A percentile compares a stretch with the other conserved stretches of the same genome.
Evolutionary conservation across 2,888 invertebrate genomes (phyloP).

Genomic region (Strigamia maritima): DNA sequence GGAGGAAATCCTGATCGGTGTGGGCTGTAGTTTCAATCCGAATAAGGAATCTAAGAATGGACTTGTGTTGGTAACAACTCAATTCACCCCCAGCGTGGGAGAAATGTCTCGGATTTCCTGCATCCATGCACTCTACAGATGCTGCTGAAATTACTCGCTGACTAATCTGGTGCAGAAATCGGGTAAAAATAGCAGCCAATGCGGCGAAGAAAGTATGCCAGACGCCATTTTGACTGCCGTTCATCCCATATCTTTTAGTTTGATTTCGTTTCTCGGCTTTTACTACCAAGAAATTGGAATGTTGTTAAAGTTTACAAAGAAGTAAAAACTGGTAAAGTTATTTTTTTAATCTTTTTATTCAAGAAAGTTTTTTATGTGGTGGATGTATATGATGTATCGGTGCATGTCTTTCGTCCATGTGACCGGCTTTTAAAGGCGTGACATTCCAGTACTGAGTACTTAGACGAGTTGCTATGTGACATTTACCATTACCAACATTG

Average conservation of each 20-base stretch:
- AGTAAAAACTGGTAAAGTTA: neutral
- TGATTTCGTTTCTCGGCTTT: neutral
- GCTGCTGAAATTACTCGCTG: conserved; percentile 27
- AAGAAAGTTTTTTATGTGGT: no score
- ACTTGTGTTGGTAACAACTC: neutral
- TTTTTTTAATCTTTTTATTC: neutral
- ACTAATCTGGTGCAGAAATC: conserved; percentile 25
- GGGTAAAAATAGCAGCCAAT: conserved; percentile 18
- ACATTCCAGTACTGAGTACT: neutral
- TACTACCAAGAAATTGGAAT: neutral
- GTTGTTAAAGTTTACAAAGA: neutral
- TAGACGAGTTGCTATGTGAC: neutral
- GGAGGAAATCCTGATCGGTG: neutral
- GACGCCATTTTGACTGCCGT: conserved; percentile 18
- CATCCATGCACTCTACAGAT: conserved; percentile 8
- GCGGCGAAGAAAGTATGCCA: neutral
- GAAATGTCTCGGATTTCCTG: conserved; percentile 30
- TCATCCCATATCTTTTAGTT: neutral
- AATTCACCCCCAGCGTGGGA: conserved; percentile 31
- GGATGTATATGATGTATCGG: neutral
- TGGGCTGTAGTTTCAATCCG: neutral
- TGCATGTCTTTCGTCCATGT: neutral
- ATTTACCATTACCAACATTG: neutral
- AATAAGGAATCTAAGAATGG: conserved; percentile 7
- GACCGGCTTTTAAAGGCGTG: conserved; percentile 27